Conservation (phyloP, 1,140 invertebrate species). For the Pseudobourletiella spinata region DNA sequence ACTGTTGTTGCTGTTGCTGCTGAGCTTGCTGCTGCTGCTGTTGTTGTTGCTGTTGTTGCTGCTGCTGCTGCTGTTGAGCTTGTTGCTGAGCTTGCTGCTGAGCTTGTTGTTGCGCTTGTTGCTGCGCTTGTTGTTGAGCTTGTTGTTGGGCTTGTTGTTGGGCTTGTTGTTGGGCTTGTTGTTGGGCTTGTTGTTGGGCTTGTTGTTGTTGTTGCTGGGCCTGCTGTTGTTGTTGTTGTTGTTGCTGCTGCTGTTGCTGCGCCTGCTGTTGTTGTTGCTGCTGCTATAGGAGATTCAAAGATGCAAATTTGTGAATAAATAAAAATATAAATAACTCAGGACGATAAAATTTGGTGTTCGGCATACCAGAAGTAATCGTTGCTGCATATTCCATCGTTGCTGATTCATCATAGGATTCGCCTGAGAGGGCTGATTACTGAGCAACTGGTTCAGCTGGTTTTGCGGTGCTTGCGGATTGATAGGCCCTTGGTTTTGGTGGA, state of each 20-base stretch:
- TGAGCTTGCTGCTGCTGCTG: constrained; percentile 30
- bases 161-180: constrained; percentile 34
- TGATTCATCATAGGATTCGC: constrained; percentile 6
- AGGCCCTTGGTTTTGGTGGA: constrained; percentile 3
- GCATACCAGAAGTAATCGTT: neutral
- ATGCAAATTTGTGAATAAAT: neutral
- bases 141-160: constrained; percentile 18
- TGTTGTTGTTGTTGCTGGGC: constrained; percentile 40
- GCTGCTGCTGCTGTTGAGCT: constrained; percentile 3
- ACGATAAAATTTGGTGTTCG: neutral
- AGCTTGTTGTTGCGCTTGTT: constrained; percentile 36
- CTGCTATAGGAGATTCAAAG: constrained; percentile 39
- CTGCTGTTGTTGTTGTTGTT: constrained; percentile 39
- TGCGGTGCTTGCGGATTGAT: constrained; percentile 1
- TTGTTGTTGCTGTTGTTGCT: constrained; percentile 14
- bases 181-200: constrained; percentile 42
- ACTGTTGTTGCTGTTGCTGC: constrained; percentile 23
- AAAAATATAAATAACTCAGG: neutral
- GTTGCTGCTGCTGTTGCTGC: constrained; percentile 43
- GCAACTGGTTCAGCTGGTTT: neutral
- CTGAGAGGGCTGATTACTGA: neutral
- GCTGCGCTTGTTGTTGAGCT: constrained; percentile 41
- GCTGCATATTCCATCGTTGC: constrained; percentile 7
- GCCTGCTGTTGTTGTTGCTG: constrained; percentile 45
- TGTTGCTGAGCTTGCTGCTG: constrained; percentile 13